Percentiles rank a stretch among this genome's conserved stretches.
phyloP scores from a whole-genome alignment of 2,797 vertebrate species.

The Melanitta fusca region DNA sequence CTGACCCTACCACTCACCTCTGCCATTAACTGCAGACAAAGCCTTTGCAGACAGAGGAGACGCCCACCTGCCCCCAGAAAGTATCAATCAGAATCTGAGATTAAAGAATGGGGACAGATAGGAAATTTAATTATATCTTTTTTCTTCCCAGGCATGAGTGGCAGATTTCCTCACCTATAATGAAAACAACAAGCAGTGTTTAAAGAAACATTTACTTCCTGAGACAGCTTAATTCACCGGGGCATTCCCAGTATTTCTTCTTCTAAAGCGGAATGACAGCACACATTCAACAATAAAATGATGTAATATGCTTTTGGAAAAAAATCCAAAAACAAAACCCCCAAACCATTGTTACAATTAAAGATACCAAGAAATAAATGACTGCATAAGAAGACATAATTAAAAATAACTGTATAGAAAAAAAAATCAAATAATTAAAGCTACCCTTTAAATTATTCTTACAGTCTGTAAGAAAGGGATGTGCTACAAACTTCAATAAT shows the following conservation, averaged over 20 bases:
- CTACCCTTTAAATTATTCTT: not conserved
- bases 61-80: not conserved
- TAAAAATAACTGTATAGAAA: not conserved
- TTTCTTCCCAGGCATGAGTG: not conserved
- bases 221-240: not conserved
- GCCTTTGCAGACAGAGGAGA: not conserved
- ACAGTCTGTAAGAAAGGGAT: not conserved
- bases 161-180: not conserved
- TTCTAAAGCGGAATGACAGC: not conserved
- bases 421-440: conserved; percentile 12
- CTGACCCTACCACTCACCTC: too few species aligned
- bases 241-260: not conserved
- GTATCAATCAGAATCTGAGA: not conserved
- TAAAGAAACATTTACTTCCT: not conserved
- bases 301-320: not conserved
- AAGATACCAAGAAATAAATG: not conserved
- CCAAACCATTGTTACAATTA: not conserved
- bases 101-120: not conserved
- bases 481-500: conserved; percentile 24
- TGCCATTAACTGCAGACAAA: fast-evolving
- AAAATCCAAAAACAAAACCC: not conserved
- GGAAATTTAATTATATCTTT: not conserved
- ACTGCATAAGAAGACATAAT: not conserved
- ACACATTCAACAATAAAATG: not conserved
- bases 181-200: not conserved